A percentile compares a stretch with the other conserved stretches of the same genome.
Conservation (phyloP, 1,140 invertebrate species). For the Tetramorium alpestre region DNA sequence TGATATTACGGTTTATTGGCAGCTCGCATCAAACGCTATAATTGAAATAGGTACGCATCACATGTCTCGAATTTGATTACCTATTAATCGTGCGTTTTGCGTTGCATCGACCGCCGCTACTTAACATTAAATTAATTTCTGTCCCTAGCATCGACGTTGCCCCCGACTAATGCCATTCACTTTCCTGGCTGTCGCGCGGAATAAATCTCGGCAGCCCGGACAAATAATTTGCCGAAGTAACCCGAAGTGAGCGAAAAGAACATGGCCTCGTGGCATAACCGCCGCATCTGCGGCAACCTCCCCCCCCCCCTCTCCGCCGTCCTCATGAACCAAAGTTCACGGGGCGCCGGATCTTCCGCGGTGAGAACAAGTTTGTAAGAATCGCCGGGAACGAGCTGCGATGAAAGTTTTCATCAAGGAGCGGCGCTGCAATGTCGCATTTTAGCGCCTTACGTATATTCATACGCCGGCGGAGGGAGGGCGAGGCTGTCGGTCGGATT, state of each 20-base stretch:
- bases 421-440: neutral
- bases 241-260: slow-evolving; percentile 10
- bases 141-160: neutral
- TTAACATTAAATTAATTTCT: neutral
- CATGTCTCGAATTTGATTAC: slow-evolving; percentile 48
- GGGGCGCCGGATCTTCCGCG: neutral
- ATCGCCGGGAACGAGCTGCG: slow-evolving; percentile 48
- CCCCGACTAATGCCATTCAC: neutral
- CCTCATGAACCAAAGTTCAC: slow-evolving; percentile 11
- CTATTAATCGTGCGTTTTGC: slow-evolving; percentile 28
- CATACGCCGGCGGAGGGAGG: neutral
- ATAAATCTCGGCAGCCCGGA: slow-evolving; percentile 14
- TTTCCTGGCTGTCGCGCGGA: neutral
- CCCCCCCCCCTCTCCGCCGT: neutral
- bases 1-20: slow-evolving; percentile 49
- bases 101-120: neutral
- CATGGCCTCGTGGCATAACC: slow-evolving; percentile 13
- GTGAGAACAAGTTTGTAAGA: slow-evolving; percentile 60
- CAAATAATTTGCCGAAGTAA: neutral
- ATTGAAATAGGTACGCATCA: slow-evolving; percentile 48
- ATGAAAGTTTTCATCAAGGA: slow-evolving; percentile 67
- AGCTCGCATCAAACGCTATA: slow-evolving; percentile 47
- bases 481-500: slow-evolving; percentile 11
- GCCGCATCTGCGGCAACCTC: neutral
- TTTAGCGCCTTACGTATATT: neutral